phyloP scores from a whole-genome alignment of 2,113 vertebrate genomes.

The Lamprologus ornatipinnis region DNA sequence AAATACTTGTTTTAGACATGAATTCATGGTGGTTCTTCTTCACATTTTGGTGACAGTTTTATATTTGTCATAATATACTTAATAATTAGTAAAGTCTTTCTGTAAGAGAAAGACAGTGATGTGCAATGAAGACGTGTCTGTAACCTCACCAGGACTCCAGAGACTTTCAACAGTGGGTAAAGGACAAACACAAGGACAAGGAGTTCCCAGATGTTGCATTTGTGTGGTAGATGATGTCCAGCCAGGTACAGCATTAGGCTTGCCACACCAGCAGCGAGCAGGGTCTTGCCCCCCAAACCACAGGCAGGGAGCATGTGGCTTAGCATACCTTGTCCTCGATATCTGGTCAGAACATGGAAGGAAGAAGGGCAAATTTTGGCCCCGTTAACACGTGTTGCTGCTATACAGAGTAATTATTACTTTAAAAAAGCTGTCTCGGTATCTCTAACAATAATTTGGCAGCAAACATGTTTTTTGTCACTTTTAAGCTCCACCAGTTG shows the following conservation, averaged over 20 bases:
- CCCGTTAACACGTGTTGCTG: background rate
- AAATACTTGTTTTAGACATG: background rate
- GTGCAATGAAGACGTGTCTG: background rate
- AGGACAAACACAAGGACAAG: background rate
- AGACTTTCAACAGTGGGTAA: conserved; percentile 46
- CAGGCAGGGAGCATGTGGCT: conserved; percentile 37
- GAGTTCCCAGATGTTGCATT: background rate
- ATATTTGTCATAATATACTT: background rate
- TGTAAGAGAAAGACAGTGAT: background rate
- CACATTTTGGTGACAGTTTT: background rate
- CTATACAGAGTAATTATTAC: background rate
- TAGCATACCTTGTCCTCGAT: background rate
- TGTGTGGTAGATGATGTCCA: background rate
- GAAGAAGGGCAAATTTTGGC: background rate
- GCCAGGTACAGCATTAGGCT: conserved; percentile 9
- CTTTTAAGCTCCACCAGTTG: background rate
- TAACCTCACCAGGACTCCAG: conserved; percentile 58
- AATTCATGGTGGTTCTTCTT: background rate
- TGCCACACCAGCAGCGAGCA: conserved; percentile 1
- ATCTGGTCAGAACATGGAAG: conserved; percentile 21
- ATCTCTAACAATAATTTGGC: background rate
- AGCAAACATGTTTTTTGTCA: background rate
- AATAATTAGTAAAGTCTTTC: background rate
- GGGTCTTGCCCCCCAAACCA: conserved; percentile 22
- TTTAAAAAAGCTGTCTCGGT: background rate